Base-by-base conservation (phyloP, 1,140 invertebrate genomes). In the Theocolax elegans region DNA sequence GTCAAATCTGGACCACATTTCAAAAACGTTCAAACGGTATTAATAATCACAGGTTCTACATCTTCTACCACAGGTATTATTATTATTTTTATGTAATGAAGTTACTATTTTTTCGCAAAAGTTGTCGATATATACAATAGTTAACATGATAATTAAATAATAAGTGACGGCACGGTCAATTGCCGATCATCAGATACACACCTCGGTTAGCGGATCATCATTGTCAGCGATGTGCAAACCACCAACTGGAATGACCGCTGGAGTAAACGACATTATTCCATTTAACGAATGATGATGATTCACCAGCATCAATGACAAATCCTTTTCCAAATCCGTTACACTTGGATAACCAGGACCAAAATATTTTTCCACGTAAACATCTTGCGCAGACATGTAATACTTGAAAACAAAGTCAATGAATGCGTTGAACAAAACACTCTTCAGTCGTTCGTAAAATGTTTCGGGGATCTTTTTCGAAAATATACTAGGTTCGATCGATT, bases 381-480 rank as follows among this genome's bases (percentile, higher is more conserved):
- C 15, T 66, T 85, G 79, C 0, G 35, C 0, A 0, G 38, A n/a
- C 1, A 75, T 25, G 10, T 75, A 65, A 51, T 77, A 70, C 25
- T 77, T 64, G 0, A 77, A 69, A 7, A 77, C 17, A 7, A 46
- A 29, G 12, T 71, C 73, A 0, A 72, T 65, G 17, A 59, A 60
- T 17, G 3, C 35, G 0, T 0, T 6, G 0, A 60, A 12, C 0
- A 76, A 25, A 0, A 42, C 23, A 25, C 77, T 76, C 13, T 67
- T 64, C 17, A 90, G 76, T 49, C 91, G 83, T 75, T 92, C 85
- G 75, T 80, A 86, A 40, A 91, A 88, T n/a, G 73, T 88, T 91
- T 92, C 92, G 88, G 88, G n/a, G 15, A 79, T 73, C 0, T 83
- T 89, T 1, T 81, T 77, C 8, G 76, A 60, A 56, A 81, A 80